phyloP scores from a whole-genome alignment of 2,797 vertebrate species.

The Kryptopterus vitreolus region DNA sequence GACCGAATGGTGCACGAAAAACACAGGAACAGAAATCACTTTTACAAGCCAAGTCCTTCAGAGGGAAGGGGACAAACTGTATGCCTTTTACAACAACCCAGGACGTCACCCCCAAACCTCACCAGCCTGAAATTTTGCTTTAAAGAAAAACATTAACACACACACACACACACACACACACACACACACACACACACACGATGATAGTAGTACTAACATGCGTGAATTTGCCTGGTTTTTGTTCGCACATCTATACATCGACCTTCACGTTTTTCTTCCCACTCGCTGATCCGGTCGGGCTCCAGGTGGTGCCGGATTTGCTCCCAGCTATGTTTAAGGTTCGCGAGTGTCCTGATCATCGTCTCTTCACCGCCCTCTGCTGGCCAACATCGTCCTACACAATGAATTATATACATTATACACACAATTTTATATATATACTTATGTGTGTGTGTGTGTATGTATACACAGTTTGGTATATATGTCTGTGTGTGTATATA shows the following conservation, averaged over 20 bases:
- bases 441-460: too few relatives aligned
- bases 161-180: background rate
- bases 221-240: background rate
- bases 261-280: background rate
- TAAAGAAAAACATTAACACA: background rate
- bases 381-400: constrained; percentile 52
- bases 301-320: background rate
- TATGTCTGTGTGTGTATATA: too few relatives aligned
- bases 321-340: background rate
- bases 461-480: background rate
- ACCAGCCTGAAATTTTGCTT: constrained; percentile 59
- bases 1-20: constrained; percentile 80
- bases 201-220: background rate
- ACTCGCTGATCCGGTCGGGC: background rate
- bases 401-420: background rate
- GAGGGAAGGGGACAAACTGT: constrained; percentile 62
- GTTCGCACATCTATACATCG: background rate
- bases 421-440: background rate
- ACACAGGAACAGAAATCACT: constrained; percentile 61
- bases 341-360: background rate
- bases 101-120: constrained; percentile 60
- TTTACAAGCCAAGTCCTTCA: constrained; percentile 81
- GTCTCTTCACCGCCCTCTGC: constrained; percentile 12
- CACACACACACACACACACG: background rate
- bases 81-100: constrained; percentile 81